Base-by-base conservation (phyloP, 2,113 vertebrate genomes). In the Pelecanoides urinatrix region DNA sequence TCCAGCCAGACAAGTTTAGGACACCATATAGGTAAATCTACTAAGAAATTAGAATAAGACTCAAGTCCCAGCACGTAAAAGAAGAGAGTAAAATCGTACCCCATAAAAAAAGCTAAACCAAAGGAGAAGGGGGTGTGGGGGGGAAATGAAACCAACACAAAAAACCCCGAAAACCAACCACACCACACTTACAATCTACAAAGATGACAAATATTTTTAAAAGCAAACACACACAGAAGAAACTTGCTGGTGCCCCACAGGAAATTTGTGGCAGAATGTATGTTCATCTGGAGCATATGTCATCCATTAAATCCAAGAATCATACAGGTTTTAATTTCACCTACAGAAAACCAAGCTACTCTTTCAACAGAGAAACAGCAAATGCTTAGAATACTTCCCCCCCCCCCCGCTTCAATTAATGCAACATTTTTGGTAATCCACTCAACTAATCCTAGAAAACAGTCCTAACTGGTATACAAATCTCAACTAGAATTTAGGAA, bases 231-330 rank as follows among this genome's bases (percentile, higher is more conserved):
- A 62, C 4, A 40, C 3, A 36, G 12, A n/a, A 73, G 62, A 53
- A 45, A 22, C 5, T 65, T 88, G 8, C 1, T 38, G 9, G 23
- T 70, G 23, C 4, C 25, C 22, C 34, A 49, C 12, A 74, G 10
- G 44, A 91, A 83, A 61, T 49, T 68, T 70, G 19, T n/a, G 30
- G 50, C 25, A 84, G 44, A 70, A 90, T 3, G 3, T 13, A 42
- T 6, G 6, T 22, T 78, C n/a, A 68, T 34, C 56, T 47, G n/a
- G 17, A 83, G 15, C 21, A 45, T 2, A 1, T 1, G 0, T 20
- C 56, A 71, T 7, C 59, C 9, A 19, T 16, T 14, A 63, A 13
- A 21, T 38, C 36, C 34, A 61, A 3, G 3, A 63, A 66, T 29
- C 22, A 26, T 2, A 86, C 4, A 56, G 29, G 12, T 29, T 77